Conservation (phyloP, 2,888 invertebrate species). For the Drosophila prostipennis region DNA sequence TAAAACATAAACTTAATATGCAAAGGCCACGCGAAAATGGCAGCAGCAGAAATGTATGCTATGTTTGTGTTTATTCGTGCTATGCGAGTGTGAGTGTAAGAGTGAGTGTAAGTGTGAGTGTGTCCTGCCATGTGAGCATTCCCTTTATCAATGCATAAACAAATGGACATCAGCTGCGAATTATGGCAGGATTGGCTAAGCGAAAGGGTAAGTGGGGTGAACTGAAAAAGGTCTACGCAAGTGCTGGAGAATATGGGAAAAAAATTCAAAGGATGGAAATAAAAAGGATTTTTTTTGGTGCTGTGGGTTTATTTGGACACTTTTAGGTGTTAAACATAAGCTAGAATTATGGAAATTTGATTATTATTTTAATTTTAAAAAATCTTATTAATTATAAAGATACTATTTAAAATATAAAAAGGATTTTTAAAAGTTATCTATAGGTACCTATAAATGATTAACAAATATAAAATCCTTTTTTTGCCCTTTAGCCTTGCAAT, state of each 20-base stretch:
- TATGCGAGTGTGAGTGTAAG: constrained; percentile 7
- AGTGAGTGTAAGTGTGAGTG: constrained; percentile 7
- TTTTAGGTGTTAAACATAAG: too few relatives aligned
- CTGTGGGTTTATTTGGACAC: too few relatives aligned
- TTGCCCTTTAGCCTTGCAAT: neutral
- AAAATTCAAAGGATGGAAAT: neutral
- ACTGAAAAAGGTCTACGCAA: neutral
- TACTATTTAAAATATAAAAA: too few relatives aligned
- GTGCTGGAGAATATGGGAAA: neutral
- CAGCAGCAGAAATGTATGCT: constrained; percentile 39
- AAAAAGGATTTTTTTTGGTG: neutral
- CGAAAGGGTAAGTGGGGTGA: constrained; percentile 2
- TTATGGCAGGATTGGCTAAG: constrained; percentile 9
- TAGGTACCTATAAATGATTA: too few relatives aligned
- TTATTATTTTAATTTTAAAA: too few relatives aligned
- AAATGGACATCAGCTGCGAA: constrained; percentile 64
- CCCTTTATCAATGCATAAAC: constrained; percentile 54
- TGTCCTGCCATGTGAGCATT: constrained; percentile 3
- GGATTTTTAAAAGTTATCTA: too few relatives aligned
- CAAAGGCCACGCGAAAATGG: constrained; percentile 56
- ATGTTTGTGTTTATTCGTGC: constrained; percentile 11
- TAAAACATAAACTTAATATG: constrained; percentile 70
- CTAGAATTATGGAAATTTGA: too few relatives aligned
- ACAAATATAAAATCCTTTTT: too few relatives aligned
- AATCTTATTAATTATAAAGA: neutral